Evolutionary conservation across 2,113 vertebrate species (phyloP).

Genomic region (Nematolebias whitei): DNA sequence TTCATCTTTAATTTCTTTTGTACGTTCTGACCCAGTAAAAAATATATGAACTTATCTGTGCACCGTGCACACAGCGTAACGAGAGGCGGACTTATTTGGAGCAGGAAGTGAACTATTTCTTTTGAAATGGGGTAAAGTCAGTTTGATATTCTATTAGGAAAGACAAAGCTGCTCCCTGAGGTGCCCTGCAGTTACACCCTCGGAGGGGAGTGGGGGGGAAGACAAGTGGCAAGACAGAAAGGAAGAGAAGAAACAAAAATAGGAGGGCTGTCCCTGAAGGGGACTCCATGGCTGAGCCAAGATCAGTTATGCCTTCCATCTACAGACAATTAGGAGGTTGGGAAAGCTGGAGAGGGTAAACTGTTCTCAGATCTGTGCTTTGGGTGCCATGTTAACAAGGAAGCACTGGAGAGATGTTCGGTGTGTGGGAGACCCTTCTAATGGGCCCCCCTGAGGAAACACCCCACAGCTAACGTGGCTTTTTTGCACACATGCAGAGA

Average conservation of each 20-base stretch:
- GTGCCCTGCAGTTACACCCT: slow-evolving; percentile 69
- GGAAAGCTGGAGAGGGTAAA: slow-evolving; percentile 73
- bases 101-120: slow-evolving; percentile 58
- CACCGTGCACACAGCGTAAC: slow-evolving; percentile 48
- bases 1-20: slow-evolving; percentile 72
- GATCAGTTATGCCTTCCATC: slow-evolving; percentile 69
- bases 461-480: slow-evolving; percentile 65
- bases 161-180: slow-evolving; percentile 69
- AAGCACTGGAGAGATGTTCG: slow-evolving; percentile 74
- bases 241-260: slow-evolving; percentile 41
- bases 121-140: slow-evolving; percentile 70
- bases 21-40: slow-evolving; percentile 69
- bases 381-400: slow-evolving; percentile 76
- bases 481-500: slow-evolving; percentile 36
- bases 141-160: slow-evolving; percentile 74
- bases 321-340: slow-evolving; percentile 73
- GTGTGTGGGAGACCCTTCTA: slow-evolving; percentile 57
- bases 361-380: slow-evolving; percentile 76
- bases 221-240: slow-evolving; percentile 34
- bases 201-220: slow-evolving; percentile 33
- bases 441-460: slow-evolving; percentile 72
- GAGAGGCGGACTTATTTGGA: slow-evolving; percentile 52
- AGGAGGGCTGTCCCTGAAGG: slow-evolving; percentile 53
- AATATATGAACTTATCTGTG: slow-evolving; percentile 62
- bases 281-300: slow-evolving; percentile 58